Evolutionary conservation across 2,888 invertebrate species (phyloP).

Genomic region (Rhingia campestris): DNA sequence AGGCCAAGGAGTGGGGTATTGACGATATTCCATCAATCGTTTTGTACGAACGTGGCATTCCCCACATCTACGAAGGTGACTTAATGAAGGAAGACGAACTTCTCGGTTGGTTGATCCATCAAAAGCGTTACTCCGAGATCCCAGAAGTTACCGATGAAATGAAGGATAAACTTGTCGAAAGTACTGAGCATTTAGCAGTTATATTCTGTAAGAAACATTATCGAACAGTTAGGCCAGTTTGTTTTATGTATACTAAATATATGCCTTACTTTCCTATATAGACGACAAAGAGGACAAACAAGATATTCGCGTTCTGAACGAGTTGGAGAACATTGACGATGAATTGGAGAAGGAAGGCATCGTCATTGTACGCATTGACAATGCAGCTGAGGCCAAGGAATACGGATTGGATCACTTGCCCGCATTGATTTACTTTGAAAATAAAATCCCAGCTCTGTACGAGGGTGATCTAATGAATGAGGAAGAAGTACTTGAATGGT

Average conservation of each 20-base stretch:
- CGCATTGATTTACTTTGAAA: conserved; percentile 92
- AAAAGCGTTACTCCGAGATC: conserved; percentile 94
- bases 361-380: conserved; percentile 94
- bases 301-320: conserved; percentile 93
- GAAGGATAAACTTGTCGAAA: conserved; percentile 94
- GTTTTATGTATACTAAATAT: background rate
- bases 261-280: conserved; percentile 78
- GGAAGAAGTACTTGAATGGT: conserved; percentile 94
- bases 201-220: conserved; percentile 90
- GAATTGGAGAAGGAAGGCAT: conserved; percentile 95
- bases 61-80: conserved; percentile 91
- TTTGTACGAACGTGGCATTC: conserved; percentile 88
- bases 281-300: conserved; percentile 95
- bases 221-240: background rate
- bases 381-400: conserved; percentile 94
- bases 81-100: conserved; percentile 94
- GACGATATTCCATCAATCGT: conserved; percentile 92
- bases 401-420: conserved; percentile 94
- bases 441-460: conserved; percentile 94
- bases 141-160: conserved; percentile 96
- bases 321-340: conserved; percentile 95
- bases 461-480: conserved; percentile 96
- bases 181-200: conserved; percentile 91
- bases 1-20: conserved; percentile 95
- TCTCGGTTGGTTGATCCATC: conserved; percentile 94